Evolutionary conservation across 2,797 vertebrate species (phyloP), one percentile per base, ranked within the genome.

Genomic region (Ctenochaetus hawaiiensis): DNA sequence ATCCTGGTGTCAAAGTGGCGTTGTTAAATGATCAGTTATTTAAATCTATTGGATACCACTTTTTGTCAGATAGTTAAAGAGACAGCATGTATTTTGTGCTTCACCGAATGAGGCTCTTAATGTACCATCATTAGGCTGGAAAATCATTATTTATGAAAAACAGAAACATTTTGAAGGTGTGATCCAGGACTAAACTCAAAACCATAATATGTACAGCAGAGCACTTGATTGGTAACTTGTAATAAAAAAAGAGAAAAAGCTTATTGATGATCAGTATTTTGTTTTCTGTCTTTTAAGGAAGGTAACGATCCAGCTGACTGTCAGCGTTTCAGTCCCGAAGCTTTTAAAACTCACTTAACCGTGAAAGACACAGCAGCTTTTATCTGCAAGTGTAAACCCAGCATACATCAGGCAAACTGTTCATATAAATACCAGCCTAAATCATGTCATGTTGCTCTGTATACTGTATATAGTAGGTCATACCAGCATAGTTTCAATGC

Each of bases 371-470:
- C 4, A 49, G 41, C 1, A 57, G 11, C 18, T 41, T 30, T 30
- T 41, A 22, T 65, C 37, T 58, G 22, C 11, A 59, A 59, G 43
- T 45, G 37, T 41, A 37, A 73, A 62, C 34, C 45, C 20, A 23
- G 14, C 34, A 62, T 49, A 54, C 43, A 44, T 18, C 45, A 17
- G 8, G n/a, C 16, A 51, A 56, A 26, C 45, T 51, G 6, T 20
- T 62, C 61, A 44, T n/a, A 37, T 12, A 45, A 26, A 45, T 41
- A 18, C 16, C 4, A 56, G 16, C 30, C n/a, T 30, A 34, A 70
- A 59, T 48, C 20, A 61, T 52, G 5, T 30, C n/a, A 48, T 18
- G 26, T 2, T 37, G 14, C 16, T 5, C n/a, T 39, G 10, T 41
- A 22, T 12, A 20, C 30, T 20, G 12, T 30, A 23, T 23, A 52